A percentile compares a stretch with the other conserved stretches of the same genome.
Conservation (phyloP, 2,888 invertebrate species). For the Caenorhabditis sulstoni region DNA sequence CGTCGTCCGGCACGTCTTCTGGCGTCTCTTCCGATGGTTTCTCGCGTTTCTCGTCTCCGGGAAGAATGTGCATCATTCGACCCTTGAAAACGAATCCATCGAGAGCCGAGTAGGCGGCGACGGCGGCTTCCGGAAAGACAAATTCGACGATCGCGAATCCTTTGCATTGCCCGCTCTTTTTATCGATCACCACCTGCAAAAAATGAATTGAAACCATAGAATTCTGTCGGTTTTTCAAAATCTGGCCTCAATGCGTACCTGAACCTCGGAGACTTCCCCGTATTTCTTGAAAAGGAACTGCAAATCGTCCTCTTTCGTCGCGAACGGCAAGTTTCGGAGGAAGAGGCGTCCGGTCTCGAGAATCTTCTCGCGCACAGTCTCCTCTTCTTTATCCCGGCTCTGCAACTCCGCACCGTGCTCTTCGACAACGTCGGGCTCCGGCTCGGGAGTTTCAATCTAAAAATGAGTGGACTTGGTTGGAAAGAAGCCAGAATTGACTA, state of each 20-base stretch:
- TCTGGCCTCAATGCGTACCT: constrained; percentile 84
- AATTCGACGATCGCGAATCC: constrained; percentile 95
- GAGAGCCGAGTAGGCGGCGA: constrained; percentile 89
- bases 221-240: no score
- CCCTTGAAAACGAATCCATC: constrained; percentile 95
- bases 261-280: constrained; percentile 83
- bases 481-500: background rate
- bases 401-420: constrained; percentile 36
- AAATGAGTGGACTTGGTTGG: background rate
- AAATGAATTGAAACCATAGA: background rate
- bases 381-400: constrained; percentile 50
- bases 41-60: constrained; percentile 86
- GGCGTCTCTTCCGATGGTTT: constrained; percentile 32
- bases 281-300: constrained; percentile 86
- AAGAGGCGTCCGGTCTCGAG: constrained; percentile 90
- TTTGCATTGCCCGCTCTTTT: constrained; percentile 88
- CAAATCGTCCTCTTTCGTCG: constrained; percentile 90
- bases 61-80: constrained; percentile 92
- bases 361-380: constrained; percentile 68
- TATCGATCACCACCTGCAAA: constrained; percentile 90
- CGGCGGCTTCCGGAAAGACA: constrained; percentile 95
- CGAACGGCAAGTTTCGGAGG: constrained; percentile 92
- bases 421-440: constrained; percentile 22
- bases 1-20: constrained; percentile 36
- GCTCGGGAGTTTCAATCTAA: constrained; percentile 46